Conservation (phyloP, 2,113 vertebrate species). For the Gobius niger region DNA sequence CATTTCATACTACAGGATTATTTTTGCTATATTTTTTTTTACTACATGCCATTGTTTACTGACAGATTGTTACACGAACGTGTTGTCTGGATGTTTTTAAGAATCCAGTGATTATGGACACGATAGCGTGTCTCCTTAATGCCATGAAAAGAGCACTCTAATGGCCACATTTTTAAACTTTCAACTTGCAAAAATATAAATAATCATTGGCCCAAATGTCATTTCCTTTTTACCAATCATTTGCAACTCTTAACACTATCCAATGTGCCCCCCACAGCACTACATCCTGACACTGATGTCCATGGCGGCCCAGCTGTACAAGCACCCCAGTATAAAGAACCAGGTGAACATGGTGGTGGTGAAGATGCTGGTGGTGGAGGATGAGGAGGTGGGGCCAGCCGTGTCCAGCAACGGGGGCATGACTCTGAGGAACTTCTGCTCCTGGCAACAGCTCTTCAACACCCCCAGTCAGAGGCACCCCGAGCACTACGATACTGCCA, state of each 20-base stretch:
- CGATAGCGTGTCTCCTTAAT: neutral
- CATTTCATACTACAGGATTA: neutral
- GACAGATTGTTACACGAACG: neutral
- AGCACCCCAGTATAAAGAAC: constrained; percentile 93
- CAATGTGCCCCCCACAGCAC: constrained; percentile 72
- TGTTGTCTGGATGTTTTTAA: neutral
- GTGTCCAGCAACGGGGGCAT: constrained; percentile 88
- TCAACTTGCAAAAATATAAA: too few relatives aligned
- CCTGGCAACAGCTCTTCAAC: constrained; percentile 92
- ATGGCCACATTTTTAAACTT: too few relatives aligned
- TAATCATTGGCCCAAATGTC: too few relatives aligned
- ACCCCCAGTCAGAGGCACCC: constrained; percentile 85
- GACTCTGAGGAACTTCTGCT: constrained; percentile 91
- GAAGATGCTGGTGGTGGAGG: constrained; percentile 88
- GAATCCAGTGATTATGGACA: constrained; percentile 18
- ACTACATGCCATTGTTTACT: too few relatives aligned
- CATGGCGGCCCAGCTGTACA: constrained; percentile 87
- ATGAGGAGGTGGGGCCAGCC: constrained; percentile 78
- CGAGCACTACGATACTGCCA: constrained; percentile 91
- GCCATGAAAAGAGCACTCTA: too few relatives aligned
- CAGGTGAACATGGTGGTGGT: constrained; percentile 88
- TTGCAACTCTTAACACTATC: neutral
- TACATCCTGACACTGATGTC: constrained; percentile 91
- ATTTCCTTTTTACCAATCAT: too few relatives aligned
- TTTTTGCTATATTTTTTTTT: neutral